Percentiles rank a stretch among this genome's conserved stretches.
These are phyloP conservation scores for Drosophila gaucha DNA, from an alignment of 2,888 invertebrate genomes.

Conservation along the genomic window DNA sequence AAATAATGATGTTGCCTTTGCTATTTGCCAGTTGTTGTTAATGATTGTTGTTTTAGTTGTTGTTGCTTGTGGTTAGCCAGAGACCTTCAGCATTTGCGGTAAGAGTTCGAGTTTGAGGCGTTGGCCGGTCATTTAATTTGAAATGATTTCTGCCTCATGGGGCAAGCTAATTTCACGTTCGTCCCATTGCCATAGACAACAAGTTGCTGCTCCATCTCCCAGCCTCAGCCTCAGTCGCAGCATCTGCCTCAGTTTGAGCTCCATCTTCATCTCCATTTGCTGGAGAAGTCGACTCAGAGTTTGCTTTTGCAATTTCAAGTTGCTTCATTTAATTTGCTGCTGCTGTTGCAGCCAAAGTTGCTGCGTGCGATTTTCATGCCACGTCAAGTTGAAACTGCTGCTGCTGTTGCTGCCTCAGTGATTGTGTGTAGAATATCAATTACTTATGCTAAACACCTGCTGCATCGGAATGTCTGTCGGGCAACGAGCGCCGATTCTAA, in stretches of 20 bases:
- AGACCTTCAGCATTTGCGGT: slow-evolving; percentile 22
- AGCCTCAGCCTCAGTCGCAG: slow-evolving; percentile 3
- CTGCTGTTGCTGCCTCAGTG: slow-evolving; percentile 46
- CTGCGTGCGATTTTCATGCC: slow-evolving; percentile 51
- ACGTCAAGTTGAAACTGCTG: slow-evolving; percentile 33
- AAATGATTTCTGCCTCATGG: slow-evolving; percentile 45
- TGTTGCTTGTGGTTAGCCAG: not conserved
- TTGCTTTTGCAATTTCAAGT: slow-evolving; percentile 61
- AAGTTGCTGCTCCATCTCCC: slow-evolving; percentile 16
- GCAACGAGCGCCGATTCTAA: slow-evolving; percentile 66
- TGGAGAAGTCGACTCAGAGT: slow-evolving; percentile 39
- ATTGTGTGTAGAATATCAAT: slow-evolving; percentile 84
- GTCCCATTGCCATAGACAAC: slow-evolving; percentile 26
- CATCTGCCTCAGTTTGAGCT: not conserved
- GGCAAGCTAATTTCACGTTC: slow-evolving; percentile 46
- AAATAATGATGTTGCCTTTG: slow-evolving; percentile 62
- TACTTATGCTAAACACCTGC: slow-evolving; percentile 85
- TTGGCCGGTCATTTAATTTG: slow-evolving; percentile 46
- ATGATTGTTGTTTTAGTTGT: slow-evolving; percentile 5
- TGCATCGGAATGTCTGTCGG: slow-evolving; percentile 83
- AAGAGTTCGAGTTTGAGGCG: slow-evolving; percentile 29
- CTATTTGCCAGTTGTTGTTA: slow-evolving; percentile 13
- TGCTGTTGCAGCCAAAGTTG: slow-evolving; percentile 40
- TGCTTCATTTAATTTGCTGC: slow-evolving; percentile 62
- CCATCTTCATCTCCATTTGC: slow-evolving; percentile 19